These are phyloP conservation scores for Chelmon rostratus DNA, from an alignment of 2,797 vertebrate species.

Conservation along the genomic window DNA sequence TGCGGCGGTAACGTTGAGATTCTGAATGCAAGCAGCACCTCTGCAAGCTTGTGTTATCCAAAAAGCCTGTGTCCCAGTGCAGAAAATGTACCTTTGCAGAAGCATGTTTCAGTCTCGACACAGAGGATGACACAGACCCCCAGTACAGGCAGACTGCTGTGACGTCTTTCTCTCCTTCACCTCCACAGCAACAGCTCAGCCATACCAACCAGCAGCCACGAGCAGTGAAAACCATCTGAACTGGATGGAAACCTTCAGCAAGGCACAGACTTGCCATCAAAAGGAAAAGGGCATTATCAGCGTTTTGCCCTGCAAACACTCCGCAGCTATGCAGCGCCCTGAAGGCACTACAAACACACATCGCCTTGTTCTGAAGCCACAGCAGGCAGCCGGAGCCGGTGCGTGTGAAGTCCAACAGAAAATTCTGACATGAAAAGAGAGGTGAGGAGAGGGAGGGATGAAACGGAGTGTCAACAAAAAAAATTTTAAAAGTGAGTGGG, in stretches of 20 bases:
- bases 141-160: not conserved
- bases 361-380: slow-evolving; percentile 42
- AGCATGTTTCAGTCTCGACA: not conserved
- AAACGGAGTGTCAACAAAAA: slow-evolving; percentile 49
- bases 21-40: not conserved
- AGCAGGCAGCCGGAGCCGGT: slow-evolving; percentile 49
- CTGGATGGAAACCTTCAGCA: slow-evolving; percentile 39
- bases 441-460: slow-evolving; percentile 44
- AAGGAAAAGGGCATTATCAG: slow-evolving; percentile 50
- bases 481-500: slow-evolving; percentile 24
- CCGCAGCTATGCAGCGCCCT: slow-evolving; percentile 37
- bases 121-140: not conserved
- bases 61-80: not conserved
- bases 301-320: slow-evolving; percentile 52
- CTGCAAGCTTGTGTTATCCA: not conserved
- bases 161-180: slow-evolving; percentile 9
- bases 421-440: slow-evolving; percentile 42
- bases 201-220: slow-evolving; percentile 10
- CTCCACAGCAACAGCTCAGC: slow-evolving; percentile 24
- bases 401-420: slow-evolving; percentile 53
- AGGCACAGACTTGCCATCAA: slow-evolving; percentile 11
- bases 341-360: slow-evolving; percentile 58
- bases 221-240: slow-evolving; percentile 16
- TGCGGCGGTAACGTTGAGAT: not conserved
- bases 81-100: not conserved